Base-by-base conservation (phyloP, 1,140 invertebrate genomes). In the Agrypnia vestita region DNA sequence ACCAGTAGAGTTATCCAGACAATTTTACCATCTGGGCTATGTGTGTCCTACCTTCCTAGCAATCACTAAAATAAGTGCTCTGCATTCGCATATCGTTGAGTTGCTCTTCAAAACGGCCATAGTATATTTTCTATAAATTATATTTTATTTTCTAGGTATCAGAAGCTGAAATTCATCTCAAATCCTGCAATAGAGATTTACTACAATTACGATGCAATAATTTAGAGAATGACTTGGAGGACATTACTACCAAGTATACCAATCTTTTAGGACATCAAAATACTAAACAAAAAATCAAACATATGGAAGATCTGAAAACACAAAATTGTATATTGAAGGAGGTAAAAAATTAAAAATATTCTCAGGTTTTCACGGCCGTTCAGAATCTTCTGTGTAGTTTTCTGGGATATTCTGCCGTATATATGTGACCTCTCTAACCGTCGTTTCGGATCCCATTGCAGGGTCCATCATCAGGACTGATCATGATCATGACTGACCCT, bases 271-370 rank as follows among this genome's bases (percentile, higher is more conserved):
- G 92, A 3, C 92, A 94, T 83, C 92, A 93, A 76, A 94, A 94
- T 84, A 90, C 92, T 74, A 93, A 91, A 79, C 93, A 94, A 83
- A 93, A 92, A 84, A 93, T 94, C 43, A 92, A 92, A 77, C 91
- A 94, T 79, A 85, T 94, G 10, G 85, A 87, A 4, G 91, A 92
- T 80, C 84, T 94, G 46, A 94, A 94, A 85, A 88, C 90, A 15
- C 92, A 93, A 85, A 89, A 85, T 78, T 82, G 47, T 51, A 83
- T 84, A 53, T 80, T 84, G 49, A 81, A 76, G 61, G 82, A 83
- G 78, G 84, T 85, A 82, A 67, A 12, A 3, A 67, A 12, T 61
- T n/a, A n/a, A n/a, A n/a, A n/a, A n/a, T n/a, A n/a, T n/a, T n/a
- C n/a, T n/a, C n/a, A n/a, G n/a, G n/a, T n/a, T n/a, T n/a, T n/a